A percentile compares a stretch with the other conserved stretches of the same genome.
These are phyloP conservation scores for Ctenodactylus gundi DNA, from an alignment of 2,113 vertebrate species.

Conservation along the genomic window DNA sequence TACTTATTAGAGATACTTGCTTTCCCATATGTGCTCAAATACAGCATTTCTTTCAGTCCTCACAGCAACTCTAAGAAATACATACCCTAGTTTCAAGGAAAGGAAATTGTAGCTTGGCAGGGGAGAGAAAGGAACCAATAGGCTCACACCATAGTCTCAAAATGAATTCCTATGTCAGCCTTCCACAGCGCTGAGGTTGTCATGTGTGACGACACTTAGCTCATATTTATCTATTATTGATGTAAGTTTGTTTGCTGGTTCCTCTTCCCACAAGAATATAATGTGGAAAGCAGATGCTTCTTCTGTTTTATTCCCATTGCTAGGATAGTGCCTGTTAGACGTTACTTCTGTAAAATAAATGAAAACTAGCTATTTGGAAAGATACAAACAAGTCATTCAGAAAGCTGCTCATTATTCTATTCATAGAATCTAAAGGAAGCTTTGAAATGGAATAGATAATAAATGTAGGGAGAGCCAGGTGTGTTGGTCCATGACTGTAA, in stretches of 20 bases:
- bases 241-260: neutral
- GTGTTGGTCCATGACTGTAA: neutral
- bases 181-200: no score
- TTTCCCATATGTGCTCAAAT: neutral
- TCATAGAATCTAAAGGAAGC: neutral
- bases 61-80: neutral
- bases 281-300: neutral
- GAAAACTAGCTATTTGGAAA: constrained; percentile 33
- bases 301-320: neutral
- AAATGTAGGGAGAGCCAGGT: neutral
- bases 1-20: neutral
- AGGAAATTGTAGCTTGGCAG: neutral
- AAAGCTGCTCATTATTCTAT: neutral
- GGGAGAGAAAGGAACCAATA: neutral
- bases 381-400: neutral
- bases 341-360: neutral
- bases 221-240: neutral
- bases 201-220: no score
- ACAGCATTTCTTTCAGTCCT: neutral
- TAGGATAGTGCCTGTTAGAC: neutral
- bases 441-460: neutral
- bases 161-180: no score
- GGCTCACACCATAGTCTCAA: neutral
- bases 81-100: neutral
- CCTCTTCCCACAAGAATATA: neutral